Conservation (phyloP, 2,797 vertebrate genomes). For the Schizopygopsis pylzovi region DNA sequence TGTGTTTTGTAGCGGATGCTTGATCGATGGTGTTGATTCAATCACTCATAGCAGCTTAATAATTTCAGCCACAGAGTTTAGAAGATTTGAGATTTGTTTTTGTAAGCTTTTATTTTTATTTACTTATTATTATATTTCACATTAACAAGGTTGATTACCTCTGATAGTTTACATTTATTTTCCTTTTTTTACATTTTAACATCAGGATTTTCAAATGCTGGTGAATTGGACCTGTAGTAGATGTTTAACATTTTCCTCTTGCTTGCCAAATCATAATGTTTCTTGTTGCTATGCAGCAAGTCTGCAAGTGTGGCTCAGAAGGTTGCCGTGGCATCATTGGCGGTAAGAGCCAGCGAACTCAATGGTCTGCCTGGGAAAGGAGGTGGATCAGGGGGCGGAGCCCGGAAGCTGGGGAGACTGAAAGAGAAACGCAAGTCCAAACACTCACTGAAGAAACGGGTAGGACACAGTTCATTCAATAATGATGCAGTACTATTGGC, state of each 20-base stretch:
- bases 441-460: slow-evolving; percentile 96
- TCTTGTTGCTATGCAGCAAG: slow-evolving; percentile 82
- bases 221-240: background rate
- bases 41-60: background rate
- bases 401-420: slow-evolving; percentile 86
- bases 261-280: background rate
- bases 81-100: background rate
- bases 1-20: slow-evolving; percentile 29
- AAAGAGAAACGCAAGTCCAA: slow-evolving; percentile 99
- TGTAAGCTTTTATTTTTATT: background rate
- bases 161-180: background rate
- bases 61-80: background rate
- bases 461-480: slow-evolving; percentile 59
- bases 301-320: slow-evolving; percentile 91
- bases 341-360: slow-evolving; percentile 88
- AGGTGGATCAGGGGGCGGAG: slow-evolving; percentile 74
- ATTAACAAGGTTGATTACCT: background rate
- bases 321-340: slow-evolving; percentile 96
- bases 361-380: slow-evolving; percentile 88
- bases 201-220: background rate
- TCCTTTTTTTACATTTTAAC: background rate
- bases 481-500: background rate
- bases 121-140: background rate
- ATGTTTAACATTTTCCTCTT: background rate
- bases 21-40: background rate